Base-by-base conservation (phyloP, 2,888 invertebrate genomes). In the Nowickia ferox region DNA sequence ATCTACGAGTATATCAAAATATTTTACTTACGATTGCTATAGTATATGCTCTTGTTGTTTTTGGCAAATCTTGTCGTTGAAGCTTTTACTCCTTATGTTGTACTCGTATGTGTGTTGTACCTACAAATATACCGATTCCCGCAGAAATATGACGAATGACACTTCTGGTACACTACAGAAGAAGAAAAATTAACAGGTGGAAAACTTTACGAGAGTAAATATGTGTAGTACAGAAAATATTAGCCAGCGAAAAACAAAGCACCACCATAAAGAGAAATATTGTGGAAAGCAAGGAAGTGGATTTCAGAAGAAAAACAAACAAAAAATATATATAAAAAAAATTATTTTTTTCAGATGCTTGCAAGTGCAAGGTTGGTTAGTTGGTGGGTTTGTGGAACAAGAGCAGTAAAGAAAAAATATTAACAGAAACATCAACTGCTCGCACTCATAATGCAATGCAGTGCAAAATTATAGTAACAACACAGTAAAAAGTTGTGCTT, bases 311-410 rank as follows among this genome's bases (percentile, higher is more conserved):
- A 59, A 71, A 74, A 48, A 22, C 9, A 51, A 51, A n/a, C n/a
- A n/a, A 61, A 63, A 30, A 30, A 30, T 22, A 22, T 22, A 30
- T 30, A 30, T 8, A 6, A 59, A 48, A 53, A 69, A 4, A 78
- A 78, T 69, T 30, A 44, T 17, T 38, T 8, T n/a, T 42, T 71
- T 80, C 30, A 53, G 17, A 57, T 72, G 13, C 53, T 63, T 51
- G 71, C 79, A 86, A 86, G 86, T 86, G 79, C 86, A 86, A 86
- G 86, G 86, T 79, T 86, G 85, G 55, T 59, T 51, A 44, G 55
- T 63, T 57, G 53, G 22, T 75, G 78, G 46, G 57, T 85, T 82
- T 78, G 51, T 75, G 80, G 76, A 53, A 82, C 66, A 69, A 61
- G 65, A 10, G 15, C 2, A 59, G 9, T 63, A 59, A 59, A 46